Conservation (phyloP, 1,140 invertebrate species). For the Ylistrum balloti region DNA sequence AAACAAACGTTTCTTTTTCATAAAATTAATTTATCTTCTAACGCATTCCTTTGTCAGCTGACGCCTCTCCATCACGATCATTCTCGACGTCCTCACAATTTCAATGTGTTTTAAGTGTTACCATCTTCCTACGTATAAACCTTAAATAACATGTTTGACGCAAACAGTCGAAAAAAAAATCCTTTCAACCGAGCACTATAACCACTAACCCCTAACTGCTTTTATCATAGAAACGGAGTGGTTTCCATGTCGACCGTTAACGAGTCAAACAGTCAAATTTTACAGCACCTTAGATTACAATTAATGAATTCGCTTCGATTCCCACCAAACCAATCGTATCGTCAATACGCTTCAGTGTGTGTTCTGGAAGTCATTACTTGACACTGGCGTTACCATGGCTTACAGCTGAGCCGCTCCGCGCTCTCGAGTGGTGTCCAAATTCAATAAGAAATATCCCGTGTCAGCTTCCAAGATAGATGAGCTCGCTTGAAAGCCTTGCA, state of each 20-base stretch:
- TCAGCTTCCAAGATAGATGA: conserved; percentile 1
- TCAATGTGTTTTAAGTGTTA: background rate
- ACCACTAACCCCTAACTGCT: background rate
- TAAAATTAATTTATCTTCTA: background rate
- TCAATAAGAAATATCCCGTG: conserved; percentile 31
- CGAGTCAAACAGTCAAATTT: background rate
- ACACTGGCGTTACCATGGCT: background rate
- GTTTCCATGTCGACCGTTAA: background rate
- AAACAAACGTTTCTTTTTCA: background rate
- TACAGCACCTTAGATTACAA: conserved; percentile 1
- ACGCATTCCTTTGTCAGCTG: background rate
- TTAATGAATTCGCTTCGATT: background rate
- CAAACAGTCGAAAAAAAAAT: background rate
- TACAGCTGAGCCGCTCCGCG: background rate
- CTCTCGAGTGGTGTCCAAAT: conserved; percentile 31
- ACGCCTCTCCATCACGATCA: background rate
- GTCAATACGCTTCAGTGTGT: background rate
- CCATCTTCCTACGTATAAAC: background rate
- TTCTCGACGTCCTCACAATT: background rate
- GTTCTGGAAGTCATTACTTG: background rate
- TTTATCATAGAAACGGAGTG: background rate
- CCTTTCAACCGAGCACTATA: background rate
- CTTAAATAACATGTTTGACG: background rate
- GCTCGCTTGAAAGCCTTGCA: background rate
- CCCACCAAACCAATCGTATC: background rate